These are phyloP conservation scores for Sarcophaga caerulescens DNA, from an alignment of 2,888 invertebrate genomes.

Conservation along the genomic window DNA sequence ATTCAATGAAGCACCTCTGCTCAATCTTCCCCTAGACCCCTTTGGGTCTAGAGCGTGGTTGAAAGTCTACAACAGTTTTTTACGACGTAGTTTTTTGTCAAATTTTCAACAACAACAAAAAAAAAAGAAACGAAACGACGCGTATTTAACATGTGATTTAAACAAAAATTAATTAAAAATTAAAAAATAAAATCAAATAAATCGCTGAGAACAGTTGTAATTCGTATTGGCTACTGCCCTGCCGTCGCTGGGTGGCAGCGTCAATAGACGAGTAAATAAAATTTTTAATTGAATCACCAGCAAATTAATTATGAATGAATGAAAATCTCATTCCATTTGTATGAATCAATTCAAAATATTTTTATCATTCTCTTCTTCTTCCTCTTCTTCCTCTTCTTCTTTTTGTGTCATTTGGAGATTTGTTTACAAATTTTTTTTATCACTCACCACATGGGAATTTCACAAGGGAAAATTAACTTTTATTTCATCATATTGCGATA, in stretches of 20 bases:
- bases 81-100: conserved; percentile 41
- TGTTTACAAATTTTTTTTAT: conserved; percentile 44
- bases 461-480: conserved; percentile 27
- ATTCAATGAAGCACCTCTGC: not conserved
- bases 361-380: conserved; percentile 12
- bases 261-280: not conserved
- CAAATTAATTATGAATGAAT: conserved; percentile 49
- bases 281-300: conserved; percentile 33
- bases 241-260: not conserved
- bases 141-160: conserved; percentile 47
- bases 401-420: conserved; percentile 11
- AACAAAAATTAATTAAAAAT: conserved; percentile 20
- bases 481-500: conserved; percentile 62
- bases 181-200: not conserved
- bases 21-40: no score
- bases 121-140: not conserved
- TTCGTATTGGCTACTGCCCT: not conserved
- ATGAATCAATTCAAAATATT: conserved; percentile 15
- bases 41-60: conserved; percentile 13
- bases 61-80: conserved; percentile 3
- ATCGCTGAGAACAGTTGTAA: conserved; percentile 44
- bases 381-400: no score
- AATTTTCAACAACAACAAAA: not conserved
- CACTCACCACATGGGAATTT: conserved; percentile 31
- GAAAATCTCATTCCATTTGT: not conserved